These are phyloP conservation scores for Drosophila ambigua DNA, from an alignment of 1,140 invertebrate species.

Conservation along the genomic window DNA sequence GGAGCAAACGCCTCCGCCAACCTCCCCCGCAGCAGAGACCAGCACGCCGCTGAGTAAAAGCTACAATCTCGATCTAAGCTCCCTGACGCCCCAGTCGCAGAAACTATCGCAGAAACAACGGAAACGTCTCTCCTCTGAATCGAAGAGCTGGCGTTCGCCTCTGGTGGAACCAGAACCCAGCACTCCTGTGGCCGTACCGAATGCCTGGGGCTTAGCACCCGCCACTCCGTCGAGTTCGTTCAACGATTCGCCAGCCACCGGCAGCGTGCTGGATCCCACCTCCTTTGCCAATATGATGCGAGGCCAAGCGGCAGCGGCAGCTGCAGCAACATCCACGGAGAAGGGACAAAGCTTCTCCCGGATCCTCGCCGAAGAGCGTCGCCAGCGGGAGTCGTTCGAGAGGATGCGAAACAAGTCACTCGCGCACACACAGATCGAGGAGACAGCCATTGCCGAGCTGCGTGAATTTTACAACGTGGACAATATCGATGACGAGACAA, in stretches of 20 bases:
- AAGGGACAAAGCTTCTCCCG: slow-evolving; percentile 81
- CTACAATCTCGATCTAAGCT: slow-evolving; percentile 74
- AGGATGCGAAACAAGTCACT: slow-evolving; percentile 86
- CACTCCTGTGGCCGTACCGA: slow-evolving; percentile 57
- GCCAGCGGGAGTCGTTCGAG: slow-evolving; percentile 85
- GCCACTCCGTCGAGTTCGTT: slow-evolving; percentile 26
- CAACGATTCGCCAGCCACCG: slow-evolving; percentile 53
- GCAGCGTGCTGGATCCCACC: slow-evolving; percentile 63
- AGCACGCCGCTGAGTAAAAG: slow-evolving; percentile 50
- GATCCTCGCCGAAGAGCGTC: slow-evolving; percentile 85
- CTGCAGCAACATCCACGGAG: slow-evolving; percentile 3
- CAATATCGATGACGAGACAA: slow-evolving; percentile 86
- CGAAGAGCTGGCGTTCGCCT: slow-evolving; percentile 53
- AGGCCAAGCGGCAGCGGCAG: slow-evolving; percentile 9
- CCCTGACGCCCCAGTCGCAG: slow-evolving; percentile 69
- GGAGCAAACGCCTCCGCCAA: slow-evolving; percentile 38
- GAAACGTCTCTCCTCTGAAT: slow-evolving; percentile 83
- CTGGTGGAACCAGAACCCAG: slow-evolving; percentile 23
- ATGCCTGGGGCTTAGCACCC: slow-evolving; percentile 69
- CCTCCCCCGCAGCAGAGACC: slow-evolving; percentile 28
- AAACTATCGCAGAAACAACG: slow-evolving; percentile 86
- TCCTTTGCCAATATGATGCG: slow-evolving; percentile 81
- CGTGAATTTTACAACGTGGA: slow-evolving; percentile 86
- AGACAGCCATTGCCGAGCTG: slow-evolving; percentile 88
- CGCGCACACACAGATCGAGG: slow-evolving; percentile 88